Evolutionary conservation across 1,140 invertebrate species (phyloP).

Genomic region (Dolichoris vasculosae): DNA sequence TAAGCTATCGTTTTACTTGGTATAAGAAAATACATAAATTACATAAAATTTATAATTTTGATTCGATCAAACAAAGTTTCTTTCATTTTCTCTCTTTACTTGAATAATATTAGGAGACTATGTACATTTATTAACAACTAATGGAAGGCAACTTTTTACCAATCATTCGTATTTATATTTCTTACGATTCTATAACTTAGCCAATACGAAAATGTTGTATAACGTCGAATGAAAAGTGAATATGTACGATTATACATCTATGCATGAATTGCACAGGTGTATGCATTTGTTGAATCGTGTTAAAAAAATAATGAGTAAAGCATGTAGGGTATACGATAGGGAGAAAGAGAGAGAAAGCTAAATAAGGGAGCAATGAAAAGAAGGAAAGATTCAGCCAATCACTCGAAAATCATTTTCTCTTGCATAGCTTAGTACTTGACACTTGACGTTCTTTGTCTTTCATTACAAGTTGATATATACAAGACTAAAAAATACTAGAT

Average conservation of each 20-base stretch:
- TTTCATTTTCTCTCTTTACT: not conserved
- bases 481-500: slow-evolving; percentile 38
- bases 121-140: not conserved
- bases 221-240: slow-evolving; percentile 27
- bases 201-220: not conserved
- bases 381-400: slow-evolving; percentile 35
- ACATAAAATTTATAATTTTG: slow-evolving; percentile 11
- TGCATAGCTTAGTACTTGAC: not conserved
- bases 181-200: not conserved
- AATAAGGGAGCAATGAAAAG: not conserved
- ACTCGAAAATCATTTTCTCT: slow-evolving; percentile 48
- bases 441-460: not conserved
- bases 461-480: not conserved
- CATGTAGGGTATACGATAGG: not conserved
- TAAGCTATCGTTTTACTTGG: too few species aligned
- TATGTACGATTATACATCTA: slow-evolving; percentile 5
- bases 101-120: not conserved
- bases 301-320: not conserved
- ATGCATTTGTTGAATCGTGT: not conserved
- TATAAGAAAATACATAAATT: not conserved
- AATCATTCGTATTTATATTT: not conserved
- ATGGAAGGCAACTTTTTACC: not conserved
- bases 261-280: slow-evolving; percentile 15
- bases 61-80: not conserved
- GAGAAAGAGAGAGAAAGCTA: not conserved